phyloP scores from a whole-genome alignment of 2,797 vertebrate species.

The Lagodon rhomboides region DNA sequence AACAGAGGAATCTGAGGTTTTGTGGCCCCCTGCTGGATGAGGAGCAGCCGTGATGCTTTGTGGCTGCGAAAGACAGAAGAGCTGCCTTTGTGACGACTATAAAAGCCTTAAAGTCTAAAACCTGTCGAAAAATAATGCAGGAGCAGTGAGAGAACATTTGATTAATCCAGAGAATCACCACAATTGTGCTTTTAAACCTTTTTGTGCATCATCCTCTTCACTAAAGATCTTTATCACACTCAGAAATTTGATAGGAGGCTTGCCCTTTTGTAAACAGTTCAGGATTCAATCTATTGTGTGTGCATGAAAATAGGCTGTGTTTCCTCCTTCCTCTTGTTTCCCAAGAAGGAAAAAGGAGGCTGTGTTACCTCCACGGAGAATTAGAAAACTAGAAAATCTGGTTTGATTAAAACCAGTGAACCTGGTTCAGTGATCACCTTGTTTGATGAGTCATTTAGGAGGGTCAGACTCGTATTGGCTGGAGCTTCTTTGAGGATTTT shows the following conservation, averaged over 20 bases:
- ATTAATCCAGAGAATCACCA: neutral
- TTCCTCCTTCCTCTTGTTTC: constrained; percentile 54
- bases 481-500: neutral
- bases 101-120: neutral
- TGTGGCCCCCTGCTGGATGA: constrained; percentile 53
- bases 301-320: constrained; percentile 57
- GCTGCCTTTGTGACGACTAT: neutral
- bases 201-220: neutral
- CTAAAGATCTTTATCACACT: constrained; percentile 15
- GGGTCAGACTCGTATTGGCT: neutral
- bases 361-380: constrained; percentile 56
- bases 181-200: neutral
- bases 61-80: neutral
- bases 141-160: neutral
- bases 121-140: neutral
- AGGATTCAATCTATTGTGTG: constrained; percentile 43
- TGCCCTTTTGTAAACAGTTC: constrained; percentile 22
- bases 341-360: constrained; percentile 49
- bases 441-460: neutral
- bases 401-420: constrained; percentile 37
- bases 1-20: neutral
- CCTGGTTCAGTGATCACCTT: constrained; percentile 20
- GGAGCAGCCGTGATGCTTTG: neutral
- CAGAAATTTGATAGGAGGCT: constrained; percentile 32
- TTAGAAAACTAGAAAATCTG: constrained; percentile 56